Evolutionary conservation across 2,888 invertebrate genomes (phyloP).

Genomic region (Hirtodrosophila confusa): DNA sequence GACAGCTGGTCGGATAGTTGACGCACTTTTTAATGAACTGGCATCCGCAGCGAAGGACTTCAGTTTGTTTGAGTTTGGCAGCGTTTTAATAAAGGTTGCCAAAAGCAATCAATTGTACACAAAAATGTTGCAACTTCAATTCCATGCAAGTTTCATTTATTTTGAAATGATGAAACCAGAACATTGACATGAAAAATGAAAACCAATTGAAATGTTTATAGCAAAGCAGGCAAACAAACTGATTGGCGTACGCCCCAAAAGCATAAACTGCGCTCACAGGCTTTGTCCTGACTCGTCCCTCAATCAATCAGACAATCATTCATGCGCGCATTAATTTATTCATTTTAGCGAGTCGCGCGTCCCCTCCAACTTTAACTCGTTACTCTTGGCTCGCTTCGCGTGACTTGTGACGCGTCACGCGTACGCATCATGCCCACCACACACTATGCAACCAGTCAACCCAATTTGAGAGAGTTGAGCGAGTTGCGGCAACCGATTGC

Average conservation of each 20-base stretch:
- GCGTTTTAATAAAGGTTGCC: neutral
- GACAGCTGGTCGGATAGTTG: neutral
- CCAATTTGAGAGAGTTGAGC: no score
- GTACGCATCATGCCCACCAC: slow-evolving; percentile 3
- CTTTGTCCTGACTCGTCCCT: slow-evolving; percentile 19
- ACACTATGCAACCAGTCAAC: no score
- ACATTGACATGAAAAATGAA: slow-evolving; percentile 16
- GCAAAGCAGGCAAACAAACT: slow-evolving; percentile 5
- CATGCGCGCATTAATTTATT: slow-evolving; percentile 73
- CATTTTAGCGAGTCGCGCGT: slow-evolving; percentile 47
- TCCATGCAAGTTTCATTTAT: no score
- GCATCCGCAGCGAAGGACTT: slow-evolving; percentile 8
- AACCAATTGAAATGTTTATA: slow-evolving; percentile 34
- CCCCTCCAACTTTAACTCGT: neutral
- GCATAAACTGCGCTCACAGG: neutral
- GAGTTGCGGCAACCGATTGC: no score
- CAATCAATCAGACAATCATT: slow-evolving; percentile 67
- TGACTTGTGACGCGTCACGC: slow-evolving; percentile 1
- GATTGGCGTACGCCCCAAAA: slow-evolving; percentile 6
- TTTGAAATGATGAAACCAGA: slow-evolving; percentile 2
- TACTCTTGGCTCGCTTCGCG: neutral
- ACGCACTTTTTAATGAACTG: slow-evolving; percentile 3
- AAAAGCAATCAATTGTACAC: no score
- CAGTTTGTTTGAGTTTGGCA: slow-evolving; percentile 24
- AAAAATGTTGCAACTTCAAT: neutral